These are phyloP conservation scores for Drosophila subobscura DNA, from an alignment of 1,140 invertebrate genomes.

Conservation along the genomic window DNA sequence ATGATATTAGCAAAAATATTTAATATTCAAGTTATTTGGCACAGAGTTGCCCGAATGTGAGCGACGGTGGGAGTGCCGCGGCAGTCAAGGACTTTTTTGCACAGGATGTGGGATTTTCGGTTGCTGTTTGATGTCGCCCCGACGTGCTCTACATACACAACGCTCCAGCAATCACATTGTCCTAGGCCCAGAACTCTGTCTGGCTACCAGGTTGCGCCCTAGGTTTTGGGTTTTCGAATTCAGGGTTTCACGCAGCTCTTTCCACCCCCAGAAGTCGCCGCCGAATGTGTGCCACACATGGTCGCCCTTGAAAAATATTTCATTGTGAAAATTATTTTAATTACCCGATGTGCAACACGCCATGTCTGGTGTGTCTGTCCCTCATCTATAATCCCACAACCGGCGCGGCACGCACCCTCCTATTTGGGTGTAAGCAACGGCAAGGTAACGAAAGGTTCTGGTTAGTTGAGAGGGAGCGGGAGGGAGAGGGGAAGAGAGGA, in stretches of 20 bases:
- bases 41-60: background rate
- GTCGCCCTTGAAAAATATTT: constrained; percentile 72
- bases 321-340: constrained; percentile 76
- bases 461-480: too few relatives aligned
- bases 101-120: constrained; percentile 59
- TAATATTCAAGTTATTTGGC: constrained; percentile 49
- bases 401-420: constrained; percentile 64
- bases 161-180: constrained; percentile 33
- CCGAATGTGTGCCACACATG: constrained; percentile 69
- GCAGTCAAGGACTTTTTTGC: constrained; percentile 62
- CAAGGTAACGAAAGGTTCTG: constrained; percentile 31
- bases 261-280: constrained; percentile 48
- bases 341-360: constrained; percentile 59
- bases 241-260: constrained; percentile 23
- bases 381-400: constrained; percentile 32
- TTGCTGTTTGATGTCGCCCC: constrained; percentile 46
- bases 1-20: constrained; percentile 73
- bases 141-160: constrained; percentile 66
- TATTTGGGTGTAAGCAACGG: constrained; percentile 52
- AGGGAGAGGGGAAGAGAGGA: too few relatives aligned
- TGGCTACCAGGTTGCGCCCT: background rate
- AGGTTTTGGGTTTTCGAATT: constrained; percentile 1
- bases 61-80: constrained; percentile 1
- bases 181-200: background rate
- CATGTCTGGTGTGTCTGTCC: constrained; percentile 4